Percentiles rank a stretch among this genome's conserved stretches.
phyloP scores from a whole-genome alignment of 1,140 invertebrate genomes.

The Chironomus tepperi region DNA sequence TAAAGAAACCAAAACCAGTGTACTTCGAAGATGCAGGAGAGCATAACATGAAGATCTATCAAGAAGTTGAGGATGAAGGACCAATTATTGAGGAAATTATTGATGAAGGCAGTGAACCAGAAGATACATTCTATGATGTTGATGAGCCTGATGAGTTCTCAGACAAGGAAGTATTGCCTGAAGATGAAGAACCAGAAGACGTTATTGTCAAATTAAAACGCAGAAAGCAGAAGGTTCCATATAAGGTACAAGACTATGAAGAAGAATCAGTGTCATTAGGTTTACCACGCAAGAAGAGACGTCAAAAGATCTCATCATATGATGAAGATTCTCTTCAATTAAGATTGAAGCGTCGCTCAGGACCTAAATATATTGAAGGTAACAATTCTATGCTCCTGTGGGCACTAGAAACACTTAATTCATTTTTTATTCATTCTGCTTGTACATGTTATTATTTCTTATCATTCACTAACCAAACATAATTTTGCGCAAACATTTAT shows the following conservation, averaged over 20 bases:
- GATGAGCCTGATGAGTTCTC: constrained; percentile 48
- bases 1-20: constrained; percentile 58
- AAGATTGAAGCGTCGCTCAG: constrained; percentile 51
- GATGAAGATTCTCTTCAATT: constrained; percentile 42
- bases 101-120: constrained; percentile 48
- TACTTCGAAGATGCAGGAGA: constrained; percentile 63
- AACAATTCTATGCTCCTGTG: constrained; percentile 26
- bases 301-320: constrained; percentile 28
- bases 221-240: constrained; percentile 39
- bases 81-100: constrained; percentile 61
- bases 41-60: constrained; percentile 59
- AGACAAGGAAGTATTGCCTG: constrained; percentile 40
- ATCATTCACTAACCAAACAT: background rate
- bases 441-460: background rate
- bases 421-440: background rate
- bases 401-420: background rate
- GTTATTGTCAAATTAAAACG: constrained; percentile 48
- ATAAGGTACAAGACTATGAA: constrained; percentile 39
- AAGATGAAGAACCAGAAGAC: constrained; percentile 41
- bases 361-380: constrained; percentile 58
- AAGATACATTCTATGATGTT: constrained; percentile 53
- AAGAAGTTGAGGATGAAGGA: constrained; percentile 56
- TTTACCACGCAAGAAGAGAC: constrained; percentile 41
- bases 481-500: background rate
- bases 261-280: constrained; percentile 51